These are phyloP conservation scores for Oreotrochilus melanogaster DNA, from an alignment of 2,113 vertebrate genomes.

Conservation along the genomic window DNA sequence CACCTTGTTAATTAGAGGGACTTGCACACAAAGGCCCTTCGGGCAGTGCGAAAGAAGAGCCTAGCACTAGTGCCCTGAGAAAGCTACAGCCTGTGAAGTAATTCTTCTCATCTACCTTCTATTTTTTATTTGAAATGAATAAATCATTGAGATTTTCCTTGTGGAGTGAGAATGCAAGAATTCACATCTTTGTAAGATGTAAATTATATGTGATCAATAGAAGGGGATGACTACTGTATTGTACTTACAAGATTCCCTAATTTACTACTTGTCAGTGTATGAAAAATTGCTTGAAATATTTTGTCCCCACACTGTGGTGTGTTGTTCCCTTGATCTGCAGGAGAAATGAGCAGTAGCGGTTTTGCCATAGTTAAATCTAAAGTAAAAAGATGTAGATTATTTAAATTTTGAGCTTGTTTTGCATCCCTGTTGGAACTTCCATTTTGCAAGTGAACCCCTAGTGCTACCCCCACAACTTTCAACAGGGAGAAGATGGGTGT, in stretches of 20 bases:
- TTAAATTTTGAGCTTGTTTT: slow-evolving; percentile 63
- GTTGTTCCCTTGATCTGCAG: slow-evolving; percentile 71
- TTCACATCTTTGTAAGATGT: slow-evolving; percentile 93
- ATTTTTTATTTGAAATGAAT: slow-evolving; percentile 97
- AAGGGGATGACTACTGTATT: slow-evolving; percentile 81
- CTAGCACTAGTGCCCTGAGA: slow-evolving; percentile 92
- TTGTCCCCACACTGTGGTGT: slow-evolving; percentile 57
- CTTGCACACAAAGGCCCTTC: slow-evolving; percentile 90
- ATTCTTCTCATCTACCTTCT: slow-evolving; percentile 97
- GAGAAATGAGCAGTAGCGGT: slow-evolving; percentile 8
- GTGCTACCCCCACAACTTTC: background rate
- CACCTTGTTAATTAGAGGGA: slow-evolving; percentile 99
- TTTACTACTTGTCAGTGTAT: slow-evolving; percentile 79
- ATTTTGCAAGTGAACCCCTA: background rate
- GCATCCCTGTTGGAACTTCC: slow-evolving; percentile 27
- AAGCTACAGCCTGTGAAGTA: slow-evolving; percentile 93
- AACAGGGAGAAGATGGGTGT: background rate
- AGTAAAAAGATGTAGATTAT: slow-evolving; percentile 69
- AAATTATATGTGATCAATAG: slow-evolving; percentile 98
- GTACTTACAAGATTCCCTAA: slow-evolving; percentile 81
- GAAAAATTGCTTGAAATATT: slow-evolving; percentile 73
- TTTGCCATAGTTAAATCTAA: slow-evolving; percentile 22
- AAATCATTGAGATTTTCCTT: slow-evolving; percentile 98
- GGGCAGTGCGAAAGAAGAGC: slow-evolving; percentile 87
- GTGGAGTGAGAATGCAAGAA: slow-evolving; percentile 92